These are phyloP conservation scores for Resseliella maxima DNA, from an alignment of 2,888 invertebrate species.

Conservation along the genomic window DNA sequence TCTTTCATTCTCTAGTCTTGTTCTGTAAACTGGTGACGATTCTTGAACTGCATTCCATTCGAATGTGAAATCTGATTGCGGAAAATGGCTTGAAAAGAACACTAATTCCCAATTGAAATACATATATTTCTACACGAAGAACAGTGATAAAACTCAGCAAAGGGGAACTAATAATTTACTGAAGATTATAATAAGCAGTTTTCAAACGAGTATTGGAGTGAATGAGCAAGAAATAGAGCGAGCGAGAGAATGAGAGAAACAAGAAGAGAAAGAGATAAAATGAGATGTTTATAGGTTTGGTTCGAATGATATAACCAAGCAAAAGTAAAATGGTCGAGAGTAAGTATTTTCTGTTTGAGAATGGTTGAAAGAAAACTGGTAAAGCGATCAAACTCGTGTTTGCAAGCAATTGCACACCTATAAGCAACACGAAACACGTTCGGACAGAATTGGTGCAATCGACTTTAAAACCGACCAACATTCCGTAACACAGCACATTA, in stretches of 20 bases:
- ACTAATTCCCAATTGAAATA: neutral
- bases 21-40: constrained; percentile 18
- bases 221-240: too few relatives aligned
- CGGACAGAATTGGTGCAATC: constrained; percentile 35
- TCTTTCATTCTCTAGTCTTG: neutral
- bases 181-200: constrained; percentile 35
- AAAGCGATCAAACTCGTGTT: too few relatives aligned
- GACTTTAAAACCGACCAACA: neutral
- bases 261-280: neutral
- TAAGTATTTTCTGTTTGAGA: too few relatives aligned
- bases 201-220: neutral
- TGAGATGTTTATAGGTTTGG: neutral
- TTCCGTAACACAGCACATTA: constrained; percentile 39
- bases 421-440: neutral
- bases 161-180: constrained; percentile 44
- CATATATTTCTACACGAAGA: neutral
- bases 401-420: neutral
- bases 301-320: neutral
- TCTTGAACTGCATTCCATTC: neutral
- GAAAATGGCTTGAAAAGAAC: neutral
- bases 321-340: neutral
- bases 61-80: neutral
- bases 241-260: too few relatives aligned
- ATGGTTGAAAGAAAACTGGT: neutral
- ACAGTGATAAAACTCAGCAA: constrained; percentile 22